Percentiles rank a stretch among this genome's conserved stretches.
phyloP scores from a whole-genome alignment of 2,113 vertebrate species.

The Strix uralensis region DNA sequence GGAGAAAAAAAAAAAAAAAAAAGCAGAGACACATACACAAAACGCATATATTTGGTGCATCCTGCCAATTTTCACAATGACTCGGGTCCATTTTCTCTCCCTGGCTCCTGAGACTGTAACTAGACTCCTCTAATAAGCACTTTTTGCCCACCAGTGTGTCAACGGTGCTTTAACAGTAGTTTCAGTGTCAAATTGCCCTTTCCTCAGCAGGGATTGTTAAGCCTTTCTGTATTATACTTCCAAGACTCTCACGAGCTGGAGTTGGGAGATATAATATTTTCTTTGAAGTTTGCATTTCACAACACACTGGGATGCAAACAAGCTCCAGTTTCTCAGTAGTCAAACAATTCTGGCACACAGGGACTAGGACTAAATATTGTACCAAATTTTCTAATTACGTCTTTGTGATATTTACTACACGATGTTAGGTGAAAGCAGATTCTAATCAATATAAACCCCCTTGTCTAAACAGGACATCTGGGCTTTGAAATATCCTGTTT shows the following conservation, averaged over 20 bases:
- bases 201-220: conserved; percentile 80
- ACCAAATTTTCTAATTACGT: conserved; percentile 76
- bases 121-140: conserved; percentile 75
- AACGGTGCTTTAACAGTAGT: conserved; percentile 74
- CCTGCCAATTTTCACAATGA: conserved; percentile 55
- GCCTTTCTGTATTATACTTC: conserved; percentile 79
- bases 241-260: conserved; percentile 79
- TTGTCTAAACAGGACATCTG: conserved; percentile 73
- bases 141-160: conserved; percentile 76
- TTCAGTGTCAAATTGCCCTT: conserved; percentile 81
- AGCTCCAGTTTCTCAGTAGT: conserved; percentile 75
- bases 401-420: conserved; percentile 68
- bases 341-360: conserved; percentile 77
- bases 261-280: conserved; percentile 81
- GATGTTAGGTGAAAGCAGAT: conserved; percentile 69
- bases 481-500: conserved; percentile 70
- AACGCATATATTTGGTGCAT: conserved; percentile 43
- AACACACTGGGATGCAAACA: conserved; percentile 79
- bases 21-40: conserved; percentile 3
- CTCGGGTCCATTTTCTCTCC: conserved; percentile 42
- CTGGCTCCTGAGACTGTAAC: conserved; percentile 55
- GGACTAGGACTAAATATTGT: conserved; percentile 70
- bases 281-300: conserved; percentile 83
- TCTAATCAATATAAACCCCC: conserved; percentile 67
- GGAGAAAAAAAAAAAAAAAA: neutral